A percentile compares a stretch with the other conserved stretches of the same genome.
These are phyloP conservation scores for Lysandra bellargus DNA, from an alignment of 2,888 invertebrate genomes.

Conservation along the genomic window DNA sequence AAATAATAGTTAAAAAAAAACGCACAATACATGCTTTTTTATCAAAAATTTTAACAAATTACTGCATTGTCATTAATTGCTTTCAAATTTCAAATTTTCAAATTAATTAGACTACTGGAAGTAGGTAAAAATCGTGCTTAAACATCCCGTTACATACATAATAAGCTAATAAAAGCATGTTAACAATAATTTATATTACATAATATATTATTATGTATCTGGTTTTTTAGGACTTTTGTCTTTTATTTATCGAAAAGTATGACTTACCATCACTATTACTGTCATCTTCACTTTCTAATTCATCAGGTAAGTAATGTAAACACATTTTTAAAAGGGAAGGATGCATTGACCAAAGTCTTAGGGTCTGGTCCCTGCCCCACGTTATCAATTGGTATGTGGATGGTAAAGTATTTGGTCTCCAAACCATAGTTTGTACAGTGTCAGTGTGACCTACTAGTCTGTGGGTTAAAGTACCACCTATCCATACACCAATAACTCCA, in stretches of 20 bases:
- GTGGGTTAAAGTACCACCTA: constrained; percentile 86
- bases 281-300: constrained; percentile 79
- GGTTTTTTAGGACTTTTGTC: too few relatives aligned
- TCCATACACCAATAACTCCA: constrained; percentile 78
- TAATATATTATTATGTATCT: too few relatives aligned
- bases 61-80: too few relatives aligned
- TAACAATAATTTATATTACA: background rate
- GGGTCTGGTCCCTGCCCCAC: constrained; percentile 96
- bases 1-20: too few relatives aligned
- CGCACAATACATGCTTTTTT: too few relatives aligned
- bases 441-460: constrained; percentile 97
- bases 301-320: constrained; percentile 82
- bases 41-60: too few relatives aligned
- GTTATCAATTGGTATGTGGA: constrained; percentile 92
- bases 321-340: constrained; percentile 91
- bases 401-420: constrained; percentile 87
- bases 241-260: background rate
- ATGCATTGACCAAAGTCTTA: constrained; percentile 95
- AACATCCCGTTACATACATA: too few relatives aligned
- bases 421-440: constrained; percentile 96
- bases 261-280: constrained; percentile 73
- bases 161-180: too few relatives aligned
- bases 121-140: too few relatives aligned
- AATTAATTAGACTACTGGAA: too few relatives aligned
- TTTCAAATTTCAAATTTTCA: too few relatives aligned